phyloP scores from a whole-genome alignment of 2,797 vertebrate species.

The Helicolenus hilgendorfi region DNA sequence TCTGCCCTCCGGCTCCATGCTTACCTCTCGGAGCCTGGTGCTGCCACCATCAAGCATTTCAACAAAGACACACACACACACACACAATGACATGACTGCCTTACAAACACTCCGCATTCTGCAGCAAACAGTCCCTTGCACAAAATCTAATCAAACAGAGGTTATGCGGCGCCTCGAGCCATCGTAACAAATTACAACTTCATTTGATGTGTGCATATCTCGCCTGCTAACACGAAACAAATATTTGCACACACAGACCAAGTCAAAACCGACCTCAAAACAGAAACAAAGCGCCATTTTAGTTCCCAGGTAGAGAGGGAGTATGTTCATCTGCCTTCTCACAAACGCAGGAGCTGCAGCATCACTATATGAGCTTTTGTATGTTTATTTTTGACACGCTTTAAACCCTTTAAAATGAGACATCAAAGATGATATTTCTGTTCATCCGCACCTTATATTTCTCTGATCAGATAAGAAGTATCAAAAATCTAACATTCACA shows the following conservation, averaged over 20 bases:
- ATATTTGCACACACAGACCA: conserved; percentile 50
- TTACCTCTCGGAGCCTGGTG: conserved; percentile 77
- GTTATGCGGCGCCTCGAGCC: conserved; percentile 80
- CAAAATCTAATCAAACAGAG: conserved; percentile 85
- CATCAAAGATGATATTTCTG: conserved; percentile 25
- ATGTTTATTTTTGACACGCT: background rate
- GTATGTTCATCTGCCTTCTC: background rate
- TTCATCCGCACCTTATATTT: background rate
- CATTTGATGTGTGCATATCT: conserved; percentile 79
- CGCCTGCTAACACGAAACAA: conserved; percentile 50
- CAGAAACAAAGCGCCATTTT: conserved; percentile 48
- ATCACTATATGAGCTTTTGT: background rate
- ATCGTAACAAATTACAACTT: conserved; percentile 82
- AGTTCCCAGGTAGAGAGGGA: conserved; percentile 13
- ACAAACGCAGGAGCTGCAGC: background rate
- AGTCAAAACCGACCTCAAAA: conserved; percentile 15
- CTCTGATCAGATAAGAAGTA: conserved; percentile 32
- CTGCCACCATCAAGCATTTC: conserved; percentile 73
- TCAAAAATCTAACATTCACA: conserved; percentile 43
- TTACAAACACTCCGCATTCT: conserved; percentile 63
- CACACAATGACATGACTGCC: conserved; percentile 35
- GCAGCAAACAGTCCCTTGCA: conserved; percentile 65
- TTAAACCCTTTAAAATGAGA: conserved; percentile 16
- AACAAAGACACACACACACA: conserved; percentile 44
- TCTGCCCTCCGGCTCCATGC: conserved; percentile 87